phyloP scores from a whole-genome alignment of 2,888 invertebrate genomes.

The Halictus ligatus region DNA sequence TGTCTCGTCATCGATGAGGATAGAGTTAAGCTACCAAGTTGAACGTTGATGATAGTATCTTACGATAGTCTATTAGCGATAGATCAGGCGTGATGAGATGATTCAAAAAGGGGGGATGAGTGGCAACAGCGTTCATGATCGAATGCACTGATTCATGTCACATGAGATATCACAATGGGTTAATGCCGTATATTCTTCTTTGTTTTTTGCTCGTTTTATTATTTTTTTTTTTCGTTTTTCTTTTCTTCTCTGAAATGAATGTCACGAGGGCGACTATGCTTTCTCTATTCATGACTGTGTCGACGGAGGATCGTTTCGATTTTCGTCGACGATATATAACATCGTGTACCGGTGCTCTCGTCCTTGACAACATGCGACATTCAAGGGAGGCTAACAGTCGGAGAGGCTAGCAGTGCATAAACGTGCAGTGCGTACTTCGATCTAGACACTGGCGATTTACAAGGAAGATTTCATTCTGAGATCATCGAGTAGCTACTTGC shows the following conservation, averaged over 20 bases:
- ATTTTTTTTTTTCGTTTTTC: constrained; percentile 13
- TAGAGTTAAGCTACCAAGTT: constrained; percentile 38
- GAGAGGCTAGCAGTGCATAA: constrained; percentile 66
- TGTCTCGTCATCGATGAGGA: not conserved
- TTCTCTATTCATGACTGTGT: constrained; percentile 55
- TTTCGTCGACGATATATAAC: constrained; percentile 37
- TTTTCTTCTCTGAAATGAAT: constrained; percentile 38
- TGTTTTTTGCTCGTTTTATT: not conserved
- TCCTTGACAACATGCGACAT: constrained; percentile 75
- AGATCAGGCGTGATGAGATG: constrained; percentile 70
- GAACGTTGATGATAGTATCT: constrained; percentile 47
- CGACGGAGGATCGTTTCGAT: constrained; percentile 42
- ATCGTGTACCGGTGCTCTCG: constrained; percentile 71
- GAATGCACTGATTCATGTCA: constrained; percentile 75
- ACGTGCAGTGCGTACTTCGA: constrained; percentile 71
- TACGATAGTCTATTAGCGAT: constrained; percentile 60
- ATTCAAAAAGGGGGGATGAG: constrained; percentile 68
- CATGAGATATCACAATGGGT: constrained; percentile 60
- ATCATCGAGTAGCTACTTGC: not conserved
- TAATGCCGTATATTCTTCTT: constrained; percentile 38
- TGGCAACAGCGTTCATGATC: constrained; percentile 74
- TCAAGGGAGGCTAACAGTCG: constrained; percentile 66
- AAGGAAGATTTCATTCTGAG: constrained; percentile 61
- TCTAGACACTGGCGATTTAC: constrained; percentile 66
- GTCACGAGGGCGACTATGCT: constrained; percentile 52